Evolutionary conservation across 2,888 invertebrate genomes (phyloP).

Genomic region (Pheosia gnoma): DNA sequence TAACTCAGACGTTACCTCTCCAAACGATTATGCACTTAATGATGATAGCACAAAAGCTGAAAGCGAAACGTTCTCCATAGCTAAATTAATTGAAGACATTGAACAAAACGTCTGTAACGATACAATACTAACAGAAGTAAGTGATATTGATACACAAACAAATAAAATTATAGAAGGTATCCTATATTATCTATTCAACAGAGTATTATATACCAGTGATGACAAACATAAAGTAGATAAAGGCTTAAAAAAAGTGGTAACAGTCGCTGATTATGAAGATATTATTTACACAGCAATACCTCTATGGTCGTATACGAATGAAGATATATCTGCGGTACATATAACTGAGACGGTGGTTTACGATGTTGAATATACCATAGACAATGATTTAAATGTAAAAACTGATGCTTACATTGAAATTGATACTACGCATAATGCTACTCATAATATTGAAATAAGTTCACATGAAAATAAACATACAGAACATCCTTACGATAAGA

Average conservation of each 20-base stretch:
- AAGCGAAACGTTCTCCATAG: conserved; percentile 62
- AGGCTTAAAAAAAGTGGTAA: conserved; percentile 58
- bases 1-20: background rate
- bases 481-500: background rate
- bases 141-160: conserved; percentile 50
- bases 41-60: conserved; percentile 6
- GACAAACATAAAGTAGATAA: conserved; percentile 48
- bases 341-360: conserved; percentile 11
- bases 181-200: conserved; percentile 66
- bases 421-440: background rate
- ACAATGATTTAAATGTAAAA: background rate
- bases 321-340: conserved; percentile 5
- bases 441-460: background rate
- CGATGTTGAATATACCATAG: background rate
- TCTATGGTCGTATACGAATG: conserved; percentile 39
- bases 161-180: conserved; percentile 66
- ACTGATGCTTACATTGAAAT: background rate
- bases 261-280: conserved; percentile 71
- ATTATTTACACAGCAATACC: conserved; percentile 63
- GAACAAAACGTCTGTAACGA: conserved; percentile 56
- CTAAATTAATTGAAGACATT: conserved; percentile 61
- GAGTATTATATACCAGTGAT: conserved; percentile 45
- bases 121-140: conserved; percentile 57
- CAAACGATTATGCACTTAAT: background rate
- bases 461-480: background rate